phyloP scores from a whole-genome alignment of 1,140 invertebrate genomes.

The Mycetomoellerius zeteki region DNA sequence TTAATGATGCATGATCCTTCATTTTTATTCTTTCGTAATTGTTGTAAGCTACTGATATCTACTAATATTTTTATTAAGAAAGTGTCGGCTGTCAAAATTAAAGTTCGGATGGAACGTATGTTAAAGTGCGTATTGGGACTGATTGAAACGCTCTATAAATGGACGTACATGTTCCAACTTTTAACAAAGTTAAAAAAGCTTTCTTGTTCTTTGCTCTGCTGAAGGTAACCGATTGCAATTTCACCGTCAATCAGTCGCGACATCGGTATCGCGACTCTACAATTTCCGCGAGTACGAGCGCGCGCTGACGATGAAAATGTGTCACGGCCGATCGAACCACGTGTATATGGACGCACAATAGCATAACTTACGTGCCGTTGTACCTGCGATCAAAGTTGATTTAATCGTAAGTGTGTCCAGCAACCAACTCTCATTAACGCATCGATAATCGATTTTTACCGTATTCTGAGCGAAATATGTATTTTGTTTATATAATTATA shows the following conservation, averaged over 20 bases:
- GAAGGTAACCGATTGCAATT: constrained; percentile 43
- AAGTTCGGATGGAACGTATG: background rate
- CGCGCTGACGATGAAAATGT: constrained; percentile 37
- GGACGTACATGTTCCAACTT: background rate
- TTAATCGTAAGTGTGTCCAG: constrained; percentile 31
- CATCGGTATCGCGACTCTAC: constrained; percentile 36
- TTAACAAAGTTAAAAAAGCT: background rate
- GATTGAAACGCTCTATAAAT: background rate
- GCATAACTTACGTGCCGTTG: constrained; percentile 62
- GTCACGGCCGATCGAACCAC: constrained; percentile 68
- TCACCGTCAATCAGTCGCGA: constrained; percentile 62
- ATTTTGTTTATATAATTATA: background rate
- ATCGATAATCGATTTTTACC: background rate
- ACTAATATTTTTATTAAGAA: background rate
- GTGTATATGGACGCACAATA: constrained; percentile 59
- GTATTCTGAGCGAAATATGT: background rate
- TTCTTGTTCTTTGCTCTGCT: background rate
- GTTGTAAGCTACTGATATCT: background rate
- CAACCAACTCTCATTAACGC: background rate
- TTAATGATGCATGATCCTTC: background rate
- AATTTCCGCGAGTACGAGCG: constrained; percentile 48
- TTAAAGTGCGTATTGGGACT: no score
- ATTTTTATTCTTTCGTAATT: background rate
- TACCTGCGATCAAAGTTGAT: constrained; percentile 15
- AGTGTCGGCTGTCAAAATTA: background rate